Evolutionary conservation across 2,113 vertebrate species (phyloP).

Genomic region (Parotia lawesii): DNA sequence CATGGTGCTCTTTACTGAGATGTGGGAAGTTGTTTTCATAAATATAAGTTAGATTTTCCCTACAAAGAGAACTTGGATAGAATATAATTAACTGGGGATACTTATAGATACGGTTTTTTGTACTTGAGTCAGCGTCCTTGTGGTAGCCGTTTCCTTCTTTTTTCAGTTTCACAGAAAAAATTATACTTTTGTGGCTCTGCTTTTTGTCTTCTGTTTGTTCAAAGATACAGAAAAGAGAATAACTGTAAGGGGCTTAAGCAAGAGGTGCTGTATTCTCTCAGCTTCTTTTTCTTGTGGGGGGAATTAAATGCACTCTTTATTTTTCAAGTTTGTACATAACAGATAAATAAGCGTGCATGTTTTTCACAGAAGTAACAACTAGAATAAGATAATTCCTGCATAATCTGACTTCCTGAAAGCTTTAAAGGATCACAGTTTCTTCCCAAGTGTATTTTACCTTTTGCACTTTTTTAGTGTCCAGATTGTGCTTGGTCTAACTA

Average conservation of each 20-base stretch:
- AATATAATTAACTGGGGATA: background rate
- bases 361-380: background rate
- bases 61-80: background rate
- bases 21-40: constrained; percentile 36
- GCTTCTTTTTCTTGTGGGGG: background rate
- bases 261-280: background rate
- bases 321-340: background rate
- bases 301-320: background rate
- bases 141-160: background rate
- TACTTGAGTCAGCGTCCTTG: background rate
- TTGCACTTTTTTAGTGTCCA: background rate
- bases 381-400: background rate
- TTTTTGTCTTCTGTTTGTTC: constrained; percentile 4
- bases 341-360: background rate
- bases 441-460: background rate
- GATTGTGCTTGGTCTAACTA: background rate
- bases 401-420: background rate
- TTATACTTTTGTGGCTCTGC: background rate
- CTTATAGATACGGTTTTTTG: background rate
- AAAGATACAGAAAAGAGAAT: background rate
- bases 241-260: background rate
- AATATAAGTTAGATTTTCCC: background rate
- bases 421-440: background rate
- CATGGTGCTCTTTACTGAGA: background rate
- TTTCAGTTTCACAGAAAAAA: background rate